Evolutionary conservation across 1,140 invertebrate species (phyloP), one percentile per base, ranked within the genome.

Genomic region (Drosophila varians): DNA sequence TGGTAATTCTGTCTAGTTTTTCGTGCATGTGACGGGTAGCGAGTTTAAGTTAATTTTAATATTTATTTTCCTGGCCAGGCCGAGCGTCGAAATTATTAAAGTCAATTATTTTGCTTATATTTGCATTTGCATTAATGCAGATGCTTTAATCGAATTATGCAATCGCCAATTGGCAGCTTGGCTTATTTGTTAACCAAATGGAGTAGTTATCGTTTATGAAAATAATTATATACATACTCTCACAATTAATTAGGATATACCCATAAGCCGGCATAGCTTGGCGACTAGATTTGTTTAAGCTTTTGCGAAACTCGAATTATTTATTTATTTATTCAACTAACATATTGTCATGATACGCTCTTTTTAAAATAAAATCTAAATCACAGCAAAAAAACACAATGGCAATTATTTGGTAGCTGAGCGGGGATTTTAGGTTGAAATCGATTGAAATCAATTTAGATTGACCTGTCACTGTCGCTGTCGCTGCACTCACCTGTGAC

Each of bases 251-350:
- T 64, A 76, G 58, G 65, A 74, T 4, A 8, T 3, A 9, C 16
- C 8, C 16, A 42, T 25, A 25, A 12, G 46, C 23, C 42, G 9
- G 28, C 28, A 31, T 31, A 16, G 40, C 9, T 23, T 38, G 61
- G 40, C 49, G 25, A 54, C 57, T 51, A 72, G 72, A 61, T 82
- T 73, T 68, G 68, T 62, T 53, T 65, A 61, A 52, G 58, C 68
- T 84, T 62, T 58, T 72, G 16, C 64, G 52, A 71, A 31, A 82
- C 74, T 60, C 62, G 46, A 76, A 69, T 57, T 73, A 84, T 84
- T 84, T 87, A 86, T 87, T 86, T 86, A 86, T 86, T 86, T 86
- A 86, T 86, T 86, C 62, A 86, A 77, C 80, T 80, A 87, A 87
- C 82, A 86, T 82, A 86, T 86, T 86, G 80, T 86, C 76, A 84